Conservation (phyloP, 1,140 invertebrate species). For the Cecropterus lyciades region DNA sequence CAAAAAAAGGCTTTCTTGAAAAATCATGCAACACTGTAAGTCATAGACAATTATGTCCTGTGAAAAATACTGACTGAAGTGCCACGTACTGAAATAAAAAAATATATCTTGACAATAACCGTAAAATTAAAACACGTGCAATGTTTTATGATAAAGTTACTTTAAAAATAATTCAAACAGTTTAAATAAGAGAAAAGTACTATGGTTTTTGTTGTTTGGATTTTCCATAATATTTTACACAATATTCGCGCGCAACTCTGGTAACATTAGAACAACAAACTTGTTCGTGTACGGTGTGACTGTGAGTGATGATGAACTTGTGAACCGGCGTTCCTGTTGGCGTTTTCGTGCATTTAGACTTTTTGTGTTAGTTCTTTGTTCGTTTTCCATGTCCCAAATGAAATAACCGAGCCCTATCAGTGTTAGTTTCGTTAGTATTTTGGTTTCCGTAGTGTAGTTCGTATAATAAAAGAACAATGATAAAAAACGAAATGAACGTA, state of each 20-base stretch:
- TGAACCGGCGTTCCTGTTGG: slow-evolving; percentile 80
- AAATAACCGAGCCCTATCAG: slow-evolving; percentile 66
- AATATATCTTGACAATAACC: slow-evolving; percentile 35
- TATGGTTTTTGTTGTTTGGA: slow-evolving; percentile 6
- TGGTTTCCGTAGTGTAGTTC: slow-evolving; percentile 80
- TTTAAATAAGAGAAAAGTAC: slow-evolving; percentile 7
- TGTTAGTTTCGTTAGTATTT: slow-evolving; percentile 79
- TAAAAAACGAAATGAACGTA: slow-evolving; percentile 76
- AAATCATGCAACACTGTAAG: background rate
- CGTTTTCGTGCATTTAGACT: slow-evolving; percentile 72
- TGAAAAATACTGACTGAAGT: slow-evolving; percentile 15
- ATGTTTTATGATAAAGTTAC: background rate
- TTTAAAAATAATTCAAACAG: slow-evolving; percentile 11
- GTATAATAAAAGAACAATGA: slow-evolving; percentile 71
- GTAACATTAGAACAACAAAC: slow-evolving; percentile 80
- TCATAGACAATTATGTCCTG: background rate
- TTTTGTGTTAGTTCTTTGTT: slow-evolving; percentile 81
- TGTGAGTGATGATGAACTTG: slow-evolving; percentile 81
- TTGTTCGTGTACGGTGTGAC: slow-evolving; percentile 63
- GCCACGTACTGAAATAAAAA: slow-evolving; percentile 41
- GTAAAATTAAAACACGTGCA: slow-evolving; percentile 23
- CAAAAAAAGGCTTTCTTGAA: too few species aligned
- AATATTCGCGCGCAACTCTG: slow-evolving; percentile 51
- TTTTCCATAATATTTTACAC: slow-evolving; percentile 19
- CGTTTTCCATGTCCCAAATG: slow-evolving; percentile 74